A percentile compares a stretch with the other conserved stretches of the same genome.
Evolutionary conservation across 2,888 invertebrate genomes (phyloP).

Genomic region (Sympetrum striolatum): DNA sequence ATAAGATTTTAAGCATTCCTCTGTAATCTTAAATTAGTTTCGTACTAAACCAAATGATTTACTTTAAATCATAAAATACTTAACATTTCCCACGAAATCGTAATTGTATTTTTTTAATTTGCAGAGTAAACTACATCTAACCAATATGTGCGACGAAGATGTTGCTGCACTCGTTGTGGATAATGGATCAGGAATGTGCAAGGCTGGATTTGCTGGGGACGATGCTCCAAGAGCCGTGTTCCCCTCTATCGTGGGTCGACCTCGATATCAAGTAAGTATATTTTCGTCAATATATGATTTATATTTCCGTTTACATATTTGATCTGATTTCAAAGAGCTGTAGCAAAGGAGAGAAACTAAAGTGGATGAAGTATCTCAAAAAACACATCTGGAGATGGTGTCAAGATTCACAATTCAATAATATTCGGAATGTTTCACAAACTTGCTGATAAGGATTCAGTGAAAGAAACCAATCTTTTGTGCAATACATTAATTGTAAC

Average conservation of each 20-base stretch:
- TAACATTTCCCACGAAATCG: neutral
- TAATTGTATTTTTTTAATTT: neutral
- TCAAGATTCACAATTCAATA: no score
- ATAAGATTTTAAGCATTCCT: neutral
- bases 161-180: conserved; percentile 76
- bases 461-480: no score
- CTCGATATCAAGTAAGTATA: conserved; percentile 68
- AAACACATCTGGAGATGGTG: no score
- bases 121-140: neutral
- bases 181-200: conserved; percentile 78
- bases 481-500: no score
- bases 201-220: conserved; percentile 78
- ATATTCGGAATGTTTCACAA: no score
- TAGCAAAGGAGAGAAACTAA: no score
- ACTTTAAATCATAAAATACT: neutral
- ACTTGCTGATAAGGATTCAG: no score
- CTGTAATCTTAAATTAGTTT: neutral
- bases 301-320: no score
- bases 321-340: no score
- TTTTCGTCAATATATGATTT: neutral
- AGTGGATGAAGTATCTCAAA: no score
- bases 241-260: conserved; percentile 75
- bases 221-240: conserved; percentile 78
- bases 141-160: conserved; percentile 74
- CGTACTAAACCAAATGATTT: neutral